phyloP scores from a whole-genome alignment of 2,888 invertebrate genomes.

The Drosophila parthenogenetica region DNA sequence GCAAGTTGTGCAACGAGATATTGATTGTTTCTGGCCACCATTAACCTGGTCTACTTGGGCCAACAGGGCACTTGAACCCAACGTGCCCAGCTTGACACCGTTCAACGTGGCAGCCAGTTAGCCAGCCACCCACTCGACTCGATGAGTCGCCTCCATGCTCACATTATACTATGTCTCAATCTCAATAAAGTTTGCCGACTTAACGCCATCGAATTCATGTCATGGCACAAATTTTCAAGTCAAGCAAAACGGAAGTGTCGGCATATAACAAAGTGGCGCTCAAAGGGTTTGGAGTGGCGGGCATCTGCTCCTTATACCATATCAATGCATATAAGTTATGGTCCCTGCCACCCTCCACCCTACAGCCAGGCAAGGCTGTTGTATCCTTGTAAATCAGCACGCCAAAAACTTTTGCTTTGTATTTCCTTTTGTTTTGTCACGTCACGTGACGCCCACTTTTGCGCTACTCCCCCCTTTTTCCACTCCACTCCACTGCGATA shows the following conservation, averaged over 20 bases:
- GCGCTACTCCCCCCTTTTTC: not conserved
- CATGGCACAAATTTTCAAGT: conserved; percentile 78
- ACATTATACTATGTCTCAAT: conserved; percentile 77
- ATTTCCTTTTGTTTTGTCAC: conserved; percentile 70
- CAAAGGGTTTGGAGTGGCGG: conserved; percentile 13
- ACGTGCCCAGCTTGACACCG: conserved; percentile 66
- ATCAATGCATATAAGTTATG: conserved; percentile 38
- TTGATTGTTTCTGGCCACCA: conserved; percentile 64
- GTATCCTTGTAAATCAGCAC: conserved; percentile 75
- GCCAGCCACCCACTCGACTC: conserved; percentile 65
- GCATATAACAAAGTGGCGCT: conserved; percentile 72
- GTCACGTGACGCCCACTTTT: conserved; percentile 47
- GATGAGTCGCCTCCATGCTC: conserved; percentile 67
- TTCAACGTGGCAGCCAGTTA: conserved; percentile 23
- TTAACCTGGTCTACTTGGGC: conserved; percentile 76
- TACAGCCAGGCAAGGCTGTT: conserved; percentile 43
- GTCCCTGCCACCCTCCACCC: conserved; percentile 9
- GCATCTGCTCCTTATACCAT: conserved; percentile 18
- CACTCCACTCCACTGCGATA: conserved; percentile 12
- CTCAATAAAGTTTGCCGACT: conserved; percentile 72
- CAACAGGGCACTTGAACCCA: conserved; percentile 69
- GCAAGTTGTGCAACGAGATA: conserved; percentile 45
- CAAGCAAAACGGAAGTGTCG: conserved; percentile 75
- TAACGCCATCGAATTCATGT: conserved; percentile 70
- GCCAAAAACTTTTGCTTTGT: conserved; percentile 64